Conservation (phyloP, 2,797 vertebrate species). For the Coregonus sp. region DNA sequence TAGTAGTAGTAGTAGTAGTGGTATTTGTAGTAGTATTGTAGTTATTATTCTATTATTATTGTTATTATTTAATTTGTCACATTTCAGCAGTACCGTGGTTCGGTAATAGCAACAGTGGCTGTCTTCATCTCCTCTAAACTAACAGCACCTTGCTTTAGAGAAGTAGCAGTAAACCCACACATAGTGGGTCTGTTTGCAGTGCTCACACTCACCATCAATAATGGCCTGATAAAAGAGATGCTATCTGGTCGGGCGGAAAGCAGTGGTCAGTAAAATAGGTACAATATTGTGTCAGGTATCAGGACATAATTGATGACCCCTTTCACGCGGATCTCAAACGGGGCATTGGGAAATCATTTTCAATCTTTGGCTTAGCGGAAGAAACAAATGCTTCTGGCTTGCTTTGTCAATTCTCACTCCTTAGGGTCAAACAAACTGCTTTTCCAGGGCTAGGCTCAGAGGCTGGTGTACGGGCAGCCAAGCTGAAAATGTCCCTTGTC, state of each 20-base stretch:
- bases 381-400: conserved; percentile 83
- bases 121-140: conserved; percentile 8
- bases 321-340: conserved; percentile 78
- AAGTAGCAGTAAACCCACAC: conserved; percentile 65
- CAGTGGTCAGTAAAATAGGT: conserved; percentile 80
- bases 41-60: not conserved
- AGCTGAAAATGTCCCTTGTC: conserved; percentile 85
- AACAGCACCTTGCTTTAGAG: conserved; percentile 18
- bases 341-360: conserved; percentile 85
- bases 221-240: conserved; percentile 75
- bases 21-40: not conserved
- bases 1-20: not conserved
- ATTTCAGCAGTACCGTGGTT: not conserved
- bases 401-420: conserved; percentile 86
- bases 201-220: conserved; percentile 74
- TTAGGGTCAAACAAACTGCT: conserved; percentile 86
- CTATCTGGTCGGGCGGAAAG: conserved; percentile 76
- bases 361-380: conserved; percentile 84
- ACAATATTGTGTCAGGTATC: conserved; percentile 79
- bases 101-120: conserved; percentile 20
- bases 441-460: conserved; percentile 77
- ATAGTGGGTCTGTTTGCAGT: conserved; percentile 64
- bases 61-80: not conserved
- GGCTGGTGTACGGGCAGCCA: conserved; percentile 77
- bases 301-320: conserved; percentile 85